Evolutionary conservation across 2,797 vertebrate species (phyloP).

Genomic region (Schizopygopsis malacanthus): DNA sequence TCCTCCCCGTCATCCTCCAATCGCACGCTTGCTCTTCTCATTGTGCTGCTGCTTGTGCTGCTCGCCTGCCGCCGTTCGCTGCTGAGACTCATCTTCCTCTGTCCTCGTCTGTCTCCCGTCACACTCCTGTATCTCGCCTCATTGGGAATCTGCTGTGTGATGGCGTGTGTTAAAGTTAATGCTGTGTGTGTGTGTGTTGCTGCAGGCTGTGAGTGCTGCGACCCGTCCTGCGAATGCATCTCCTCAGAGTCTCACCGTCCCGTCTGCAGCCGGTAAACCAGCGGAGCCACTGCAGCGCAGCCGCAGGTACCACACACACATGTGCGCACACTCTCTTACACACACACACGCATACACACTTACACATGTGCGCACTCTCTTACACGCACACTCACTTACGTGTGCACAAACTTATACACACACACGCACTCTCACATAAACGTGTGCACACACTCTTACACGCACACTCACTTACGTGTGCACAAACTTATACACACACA

Average conservation of each 20-base stretch:
- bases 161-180: background rate
- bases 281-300: conserved; percentile 77
- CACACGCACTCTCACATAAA: background rate
- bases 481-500: background rate
- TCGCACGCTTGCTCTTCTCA: conserved; percentile 53
- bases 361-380: no score
- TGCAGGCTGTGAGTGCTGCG: conserved; percentile 2
- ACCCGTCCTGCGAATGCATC: conserved; percentile 71
- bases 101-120: conserved; percentile 22
- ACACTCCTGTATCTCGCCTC: conserved; percentile 4
- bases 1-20: conserved; percentile 59
- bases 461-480: no score
- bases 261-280: conserved; percentile 68
- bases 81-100: conserved; percentile 36
- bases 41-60: conserved; percentile 9
- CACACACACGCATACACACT: no score
- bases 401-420: no score
- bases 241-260: conserved; percentile 71
- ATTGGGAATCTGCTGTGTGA: background rate
- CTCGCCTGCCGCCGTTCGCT: background rate
- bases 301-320: conserved; percentile 68
- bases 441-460: fast-evolving
- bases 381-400: no score
- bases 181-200: background rate
- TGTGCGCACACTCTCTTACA: no score